Evolutionary conservation across 2,113 vertebrate genomes (phyloP).

Genomic region (Centropus unirufus): DNA sequence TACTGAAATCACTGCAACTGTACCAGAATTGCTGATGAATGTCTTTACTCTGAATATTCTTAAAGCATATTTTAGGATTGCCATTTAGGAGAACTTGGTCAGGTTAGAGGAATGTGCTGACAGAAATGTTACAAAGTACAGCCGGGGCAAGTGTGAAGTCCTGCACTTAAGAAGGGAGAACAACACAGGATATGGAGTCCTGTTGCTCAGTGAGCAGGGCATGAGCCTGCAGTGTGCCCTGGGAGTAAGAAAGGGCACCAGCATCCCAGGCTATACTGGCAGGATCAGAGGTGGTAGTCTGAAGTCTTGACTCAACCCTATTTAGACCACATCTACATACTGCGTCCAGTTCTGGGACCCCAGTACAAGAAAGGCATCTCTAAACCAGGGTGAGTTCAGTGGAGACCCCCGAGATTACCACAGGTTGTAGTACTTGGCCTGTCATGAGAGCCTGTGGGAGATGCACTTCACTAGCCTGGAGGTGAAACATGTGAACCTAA

Average conservation of each 20-base stretch:
- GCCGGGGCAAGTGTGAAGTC: not conserved
- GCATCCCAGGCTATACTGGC: not conserved
- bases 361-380: not conserved
- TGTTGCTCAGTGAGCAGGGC: not conserved
- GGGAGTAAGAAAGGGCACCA: not conserved
- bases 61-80: not conserved
- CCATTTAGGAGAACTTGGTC: not conserved
- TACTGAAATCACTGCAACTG: not conserved
- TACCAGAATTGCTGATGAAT: not conserved
- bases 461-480: not conserved
- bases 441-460: not conserved
- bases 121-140: not conserved
- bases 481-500: not conserved
- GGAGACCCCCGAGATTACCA: not conserved
- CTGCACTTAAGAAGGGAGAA: not conserved
- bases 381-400: not conserved
- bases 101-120: not conserved
- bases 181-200: not conserved
- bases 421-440: not conserved
- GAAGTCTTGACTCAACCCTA: not conserved
- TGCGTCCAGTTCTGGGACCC: not conserved
- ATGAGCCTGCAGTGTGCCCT: not conserved
- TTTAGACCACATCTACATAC: not conserved
- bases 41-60: slow-evolving; percentile 20
- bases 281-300: not conserved